phyloP scores from a whole-genome alignment of 2,888 invertebrate genomes.

The Campoplex capitator region DNA sequence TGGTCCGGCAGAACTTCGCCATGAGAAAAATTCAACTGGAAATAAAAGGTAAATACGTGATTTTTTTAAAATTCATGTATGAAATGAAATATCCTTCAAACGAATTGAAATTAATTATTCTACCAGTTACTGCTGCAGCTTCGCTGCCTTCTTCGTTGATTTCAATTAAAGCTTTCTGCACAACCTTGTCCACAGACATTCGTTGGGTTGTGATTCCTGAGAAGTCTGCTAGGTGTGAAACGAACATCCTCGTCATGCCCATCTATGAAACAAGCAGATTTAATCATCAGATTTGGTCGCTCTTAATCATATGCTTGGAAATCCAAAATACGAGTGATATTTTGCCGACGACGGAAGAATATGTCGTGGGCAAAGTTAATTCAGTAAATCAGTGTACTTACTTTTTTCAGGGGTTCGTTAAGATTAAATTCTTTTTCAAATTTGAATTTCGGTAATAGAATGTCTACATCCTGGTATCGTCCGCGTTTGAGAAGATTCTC shows the following conservation, averaged over 20 bases:
- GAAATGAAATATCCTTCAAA: not conserved
- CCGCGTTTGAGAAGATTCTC: conserved; percentile 81
- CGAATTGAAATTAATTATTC: not conserved
- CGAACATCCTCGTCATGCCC: conserved; percentile 63
- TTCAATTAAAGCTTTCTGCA: not conserved
- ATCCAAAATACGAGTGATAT: not conserved
- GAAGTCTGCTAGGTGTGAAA: not conserved
- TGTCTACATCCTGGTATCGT: conserved; percentile 86
- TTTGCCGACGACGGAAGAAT: not conserved
- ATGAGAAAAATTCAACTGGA: not conserved
- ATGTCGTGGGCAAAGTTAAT: not conserved
- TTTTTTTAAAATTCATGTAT: not conserved
- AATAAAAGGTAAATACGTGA: not conserved
- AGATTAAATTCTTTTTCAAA: conserved; percentile 89
- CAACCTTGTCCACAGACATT: not conserved
- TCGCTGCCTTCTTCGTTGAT: conserved; percentile 1
- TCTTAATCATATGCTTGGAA: not conserved
- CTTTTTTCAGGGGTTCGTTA: conserved; percentile 82
- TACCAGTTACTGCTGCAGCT: not conserved
- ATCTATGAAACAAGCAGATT: conserved; percentile 86
- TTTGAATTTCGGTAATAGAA: conserved; percentile 92
- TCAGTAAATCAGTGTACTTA: conserved; percentile 82
- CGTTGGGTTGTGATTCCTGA: not conserved
- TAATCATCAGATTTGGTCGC: conserved; percentile 78
- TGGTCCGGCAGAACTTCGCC: not conserved